These are phyloP conservation scores for Isichthys henryi DNA, from an alignment of 2,113 vertebrate species.

Conservation along the genomic window DNA sequence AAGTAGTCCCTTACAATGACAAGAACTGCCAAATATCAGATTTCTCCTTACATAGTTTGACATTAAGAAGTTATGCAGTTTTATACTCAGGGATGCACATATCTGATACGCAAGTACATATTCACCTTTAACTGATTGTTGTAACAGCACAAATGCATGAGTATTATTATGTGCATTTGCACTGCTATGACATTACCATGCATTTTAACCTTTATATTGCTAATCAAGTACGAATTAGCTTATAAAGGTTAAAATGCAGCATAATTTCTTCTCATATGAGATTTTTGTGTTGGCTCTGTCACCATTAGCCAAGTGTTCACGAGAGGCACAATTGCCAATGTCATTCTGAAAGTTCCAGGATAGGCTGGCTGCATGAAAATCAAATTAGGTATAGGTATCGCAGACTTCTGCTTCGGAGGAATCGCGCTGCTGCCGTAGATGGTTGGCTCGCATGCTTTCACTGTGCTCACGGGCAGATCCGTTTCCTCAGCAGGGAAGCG, in stretches of 20 bases:
- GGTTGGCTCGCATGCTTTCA: background rate
- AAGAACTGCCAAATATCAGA: background rate
- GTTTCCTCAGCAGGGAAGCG: background rate
- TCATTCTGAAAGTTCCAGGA: background rate
- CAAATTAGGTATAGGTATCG: background rate
- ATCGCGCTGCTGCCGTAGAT: background rate
- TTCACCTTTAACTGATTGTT: background rate
- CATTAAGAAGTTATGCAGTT: background rate
- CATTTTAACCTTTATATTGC: background rate
- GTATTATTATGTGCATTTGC: background rate
- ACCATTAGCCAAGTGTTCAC: background rate
- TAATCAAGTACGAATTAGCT: background rate
- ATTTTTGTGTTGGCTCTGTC: background rate
- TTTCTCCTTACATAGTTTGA: background rate
- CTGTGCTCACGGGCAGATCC: background rate
- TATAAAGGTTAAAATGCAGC: background rate
- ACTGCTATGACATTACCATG: background rate
- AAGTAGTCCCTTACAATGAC: background rate
- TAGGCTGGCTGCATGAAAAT: background rate
- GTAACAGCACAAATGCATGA: background rate
- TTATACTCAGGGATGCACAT: background rate
- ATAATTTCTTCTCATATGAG: background rate
- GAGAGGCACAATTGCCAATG: background rate
- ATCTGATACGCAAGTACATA: background rate
- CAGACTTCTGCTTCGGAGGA: background rate